Evolutionary conservation across 2,888 invertebrate genomes (phyloP), one percentile per base, ranked within the genome.

Genomic region (Troilus luridus): DNA sequence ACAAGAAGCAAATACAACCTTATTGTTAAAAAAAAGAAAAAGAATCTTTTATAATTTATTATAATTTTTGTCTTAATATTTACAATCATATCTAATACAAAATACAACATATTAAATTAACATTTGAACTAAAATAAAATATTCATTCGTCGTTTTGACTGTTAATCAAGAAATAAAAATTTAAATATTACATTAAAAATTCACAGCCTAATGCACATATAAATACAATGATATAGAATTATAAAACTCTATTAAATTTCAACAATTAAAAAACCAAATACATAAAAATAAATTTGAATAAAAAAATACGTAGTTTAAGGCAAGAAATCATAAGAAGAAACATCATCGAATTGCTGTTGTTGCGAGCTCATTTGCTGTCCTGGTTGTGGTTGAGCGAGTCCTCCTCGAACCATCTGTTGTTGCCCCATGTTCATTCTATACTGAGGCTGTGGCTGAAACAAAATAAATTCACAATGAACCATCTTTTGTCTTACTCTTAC

Each of bases 391-490:
- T 92, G 92, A 88, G 92, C 72, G 88, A 91, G 58, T 27, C 92
- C 91, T 3, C 72, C 89, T 56, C 92, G 91, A 21, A 92, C 92
- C 92, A 92, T 92, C 90, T 93, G 92, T 62, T 92, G 93, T 41
- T 95, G 95, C 9, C 90, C 90, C 94, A 95, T 95, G 24, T 95
- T 95, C 92, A 96, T 94, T n/a, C 97, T 94, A 94, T 96, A 97
- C 93, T 96, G 96, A 58, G 96, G 96, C 94, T 96, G 96, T 58
- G 96, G 96, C 94, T 96, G 96, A 93, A 92, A 93, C 94, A 92
- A 92, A 92, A 60, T 60, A n/a, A 41, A 0, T n/a, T 54, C 90
- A 93, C 90, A 91, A 64, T 41, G 41, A 41, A 41, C 41, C 41
- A 41, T 41, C 41, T 41, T 41, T 41, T 41, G 41, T 41, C 41